phyloP scores from a whole-genome alignment of 2,113 vertebrate genomes.

The Cochlearius cochlearius region DNA sequence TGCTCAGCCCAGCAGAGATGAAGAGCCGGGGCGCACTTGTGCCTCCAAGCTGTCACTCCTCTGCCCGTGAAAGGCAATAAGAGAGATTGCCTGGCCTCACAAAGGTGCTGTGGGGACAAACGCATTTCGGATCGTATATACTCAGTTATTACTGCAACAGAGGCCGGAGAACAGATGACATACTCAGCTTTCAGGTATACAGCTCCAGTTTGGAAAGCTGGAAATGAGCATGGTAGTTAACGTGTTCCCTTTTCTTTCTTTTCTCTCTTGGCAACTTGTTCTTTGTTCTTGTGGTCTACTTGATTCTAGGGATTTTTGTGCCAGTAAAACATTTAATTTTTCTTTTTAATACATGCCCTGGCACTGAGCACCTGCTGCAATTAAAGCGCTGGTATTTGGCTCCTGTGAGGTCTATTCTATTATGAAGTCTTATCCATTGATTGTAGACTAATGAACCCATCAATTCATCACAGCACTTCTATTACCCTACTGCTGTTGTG shows the following conservation, averaged over 20 bases:
- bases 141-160: background rate
- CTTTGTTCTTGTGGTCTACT: conserved; percentile 16
- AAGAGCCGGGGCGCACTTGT: background rate
- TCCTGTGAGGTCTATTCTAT: conserved; percentile 52
- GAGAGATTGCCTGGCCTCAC: background rate
- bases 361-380: conserved; percentile 54
- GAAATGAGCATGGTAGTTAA: background rate
- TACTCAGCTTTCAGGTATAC: background rate
- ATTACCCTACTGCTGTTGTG: conserved; percentile 50
- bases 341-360: conserved; percentile 21
- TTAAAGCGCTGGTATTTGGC: conserved; percentile 57
- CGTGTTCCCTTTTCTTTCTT: background rate
- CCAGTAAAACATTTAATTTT: conserved; percentile 22
- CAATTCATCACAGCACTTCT: conserved; percentile 67
- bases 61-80: fast-evolving
- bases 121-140: background rate
- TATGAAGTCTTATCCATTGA: conserved; percentile 61
- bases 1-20: fast-evolving
- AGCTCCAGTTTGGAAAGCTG: background rate
- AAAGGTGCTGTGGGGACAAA: background rate
- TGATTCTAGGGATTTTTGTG: conserved; percentile 26
- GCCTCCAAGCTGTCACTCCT: background rate
- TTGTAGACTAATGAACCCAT: conserved; percentile 67
- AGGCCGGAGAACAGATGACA: background rate
- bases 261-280: background rate